A percentile compares a stretch with the other conserved stretches of the same genome.
phyloP scores from a whole-genome alignment of 2,797 vertebrate species.

The Xenentodon cancila region DNA sequence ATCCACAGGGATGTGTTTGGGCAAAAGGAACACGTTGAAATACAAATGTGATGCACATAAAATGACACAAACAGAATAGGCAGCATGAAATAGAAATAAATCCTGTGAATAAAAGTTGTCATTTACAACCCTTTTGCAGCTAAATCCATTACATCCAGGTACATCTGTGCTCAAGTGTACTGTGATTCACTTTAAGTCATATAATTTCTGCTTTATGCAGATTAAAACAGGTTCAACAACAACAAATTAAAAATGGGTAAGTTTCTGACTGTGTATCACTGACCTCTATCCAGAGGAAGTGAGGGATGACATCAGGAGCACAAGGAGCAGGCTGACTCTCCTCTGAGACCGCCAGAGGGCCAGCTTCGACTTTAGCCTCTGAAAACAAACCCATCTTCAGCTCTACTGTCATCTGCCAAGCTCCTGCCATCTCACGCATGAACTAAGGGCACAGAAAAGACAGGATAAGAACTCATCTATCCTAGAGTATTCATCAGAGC shows the following conservation, averaged over 20 bases:
- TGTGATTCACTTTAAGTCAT: too few relatives aligned
- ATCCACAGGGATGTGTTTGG: background rate
- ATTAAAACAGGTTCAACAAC: background rate
- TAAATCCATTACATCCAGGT: too few relatives aligned
- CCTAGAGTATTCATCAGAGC: background rate
- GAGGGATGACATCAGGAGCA: conserved; percentile 91
- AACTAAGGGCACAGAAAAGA: conserved; percentile 79
- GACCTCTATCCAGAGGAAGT: conserved; percentile 98
- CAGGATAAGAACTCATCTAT: background rate
- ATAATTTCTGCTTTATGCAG: background rate
- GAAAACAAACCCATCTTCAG: conserved; percentile 94
- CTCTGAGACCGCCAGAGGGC: conserved; percentile 95
- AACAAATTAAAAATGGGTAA: background rate
- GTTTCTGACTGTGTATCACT: conserved; percentile 32
- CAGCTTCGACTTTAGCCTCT: conserved; percentile 88
- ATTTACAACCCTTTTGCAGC: too few relatives aligned
- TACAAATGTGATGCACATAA: background rate
- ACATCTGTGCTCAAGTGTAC: too few relatives aligned
- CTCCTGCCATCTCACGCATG: conserved; percentile 97
- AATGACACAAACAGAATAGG: too few relatives aligned
- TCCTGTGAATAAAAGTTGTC: too few relatives aligned
- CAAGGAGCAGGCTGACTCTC: conserved; percentile 93
- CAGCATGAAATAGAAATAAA: too few relatives aligned
- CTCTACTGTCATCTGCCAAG: conserved; percentile 98
- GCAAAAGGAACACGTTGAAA: too few relatives aligned